These are phyloP conservation scores for Odontamblyopus lacepedii DNA, from an alignment of 2,797 vertebrate genomes.

Conservation along the genomic window DNA sequence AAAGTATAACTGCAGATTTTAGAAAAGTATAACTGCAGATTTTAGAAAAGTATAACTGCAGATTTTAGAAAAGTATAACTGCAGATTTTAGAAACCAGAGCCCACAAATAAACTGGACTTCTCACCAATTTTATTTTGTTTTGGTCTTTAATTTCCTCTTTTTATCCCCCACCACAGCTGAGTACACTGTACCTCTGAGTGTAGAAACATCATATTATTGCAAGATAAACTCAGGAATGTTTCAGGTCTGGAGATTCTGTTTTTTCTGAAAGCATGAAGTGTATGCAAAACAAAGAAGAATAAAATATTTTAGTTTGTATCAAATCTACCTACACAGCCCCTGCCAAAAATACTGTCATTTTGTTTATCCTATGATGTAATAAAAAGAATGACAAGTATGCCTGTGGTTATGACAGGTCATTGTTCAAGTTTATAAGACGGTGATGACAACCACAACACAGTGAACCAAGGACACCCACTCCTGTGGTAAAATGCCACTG, in stretches of 20 bases:
- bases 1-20: neutral
- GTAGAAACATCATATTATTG: slow-evolving; percentile 8
- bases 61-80: neutral
- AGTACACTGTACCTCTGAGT: neutral
- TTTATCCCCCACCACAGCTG: slow-evolving; percentile 2
- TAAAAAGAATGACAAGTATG: neutral
- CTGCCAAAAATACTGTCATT: neutral
- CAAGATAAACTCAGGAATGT: slow-evolving; percentile 7
- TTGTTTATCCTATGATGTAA: neutral
- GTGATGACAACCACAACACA: neutral
- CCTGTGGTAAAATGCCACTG: neutral
- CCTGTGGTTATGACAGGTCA: neutral
- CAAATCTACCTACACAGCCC: no score
- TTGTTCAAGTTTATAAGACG: neutral
- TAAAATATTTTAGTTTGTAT: no score
- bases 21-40: slow-evolving; percentile 1
- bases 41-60: neutral
- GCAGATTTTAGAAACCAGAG: neutral
- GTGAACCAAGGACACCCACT: neutral
- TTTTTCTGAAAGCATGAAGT: neutral
- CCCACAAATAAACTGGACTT: slow-evolving; percentile 10
- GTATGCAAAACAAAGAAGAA: neutral
- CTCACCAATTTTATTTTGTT: neutral
- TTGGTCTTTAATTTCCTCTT: slow-evolving; percentile 14
- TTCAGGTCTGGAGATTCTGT: slow-evolving; percentile 2